Evolutionary conservation across 2,797 vertebrate species (phyloP).

Genomic region (Hozukius guyotensis): DNA sequence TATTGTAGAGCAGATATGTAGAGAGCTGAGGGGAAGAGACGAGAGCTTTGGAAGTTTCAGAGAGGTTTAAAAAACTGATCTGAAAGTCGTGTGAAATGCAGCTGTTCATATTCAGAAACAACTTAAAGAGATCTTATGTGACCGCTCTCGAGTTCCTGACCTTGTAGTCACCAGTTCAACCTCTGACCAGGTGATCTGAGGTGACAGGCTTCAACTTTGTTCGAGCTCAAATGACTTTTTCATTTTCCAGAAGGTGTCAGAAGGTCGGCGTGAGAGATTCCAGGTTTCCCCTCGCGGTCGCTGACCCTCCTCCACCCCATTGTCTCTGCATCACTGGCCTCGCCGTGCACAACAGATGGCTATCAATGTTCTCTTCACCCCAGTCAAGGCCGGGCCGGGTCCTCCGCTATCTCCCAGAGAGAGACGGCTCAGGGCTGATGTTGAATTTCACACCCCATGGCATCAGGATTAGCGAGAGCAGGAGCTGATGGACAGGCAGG

Average conservation of each 20-base stretch:
- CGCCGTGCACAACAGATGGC: conserved; percentile 38
- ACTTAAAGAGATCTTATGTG: neutral
- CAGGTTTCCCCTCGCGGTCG: neutral
- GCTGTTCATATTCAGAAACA: neutral
- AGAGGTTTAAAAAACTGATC: neutral
- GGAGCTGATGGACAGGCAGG: conserved; percentile 52
- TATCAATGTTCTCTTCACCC: conserved; percentile 29
- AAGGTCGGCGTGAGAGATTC: neutral
- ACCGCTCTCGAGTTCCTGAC: neutral
- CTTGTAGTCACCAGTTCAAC: neutral
- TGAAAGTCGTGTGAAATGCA: neutral
- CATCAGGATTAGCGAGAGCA: conserved; percentile 54
- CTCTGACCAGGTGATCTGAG: neutral
- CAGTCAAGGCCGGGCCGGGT: conserved; percentile 13
- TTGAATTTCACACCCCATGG: conserved; percentile 68
- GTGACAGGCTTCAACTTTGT: neutral
- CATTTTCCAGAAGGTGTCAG: neutral
- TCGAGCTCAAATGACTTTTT: neutral
- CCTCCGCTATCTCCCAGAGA: conserved; percentile 10
- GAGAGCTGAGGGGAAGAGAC: too few species aligned
- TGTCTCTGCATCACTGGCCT: conserved; percentile 42
- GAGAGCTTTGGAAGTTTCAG: neutral
- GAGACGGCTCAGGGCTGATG: conserved; percentile 39
- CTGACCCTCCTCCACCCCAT: conserved; percentile 17
- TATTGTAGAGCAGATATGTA: too few species aligned